These are phyloP conservation scores for Lordiphosa collinella DNA, from an alignment of 1,140 invertebrate genomes.

Conservation along the genomic window DNA sequence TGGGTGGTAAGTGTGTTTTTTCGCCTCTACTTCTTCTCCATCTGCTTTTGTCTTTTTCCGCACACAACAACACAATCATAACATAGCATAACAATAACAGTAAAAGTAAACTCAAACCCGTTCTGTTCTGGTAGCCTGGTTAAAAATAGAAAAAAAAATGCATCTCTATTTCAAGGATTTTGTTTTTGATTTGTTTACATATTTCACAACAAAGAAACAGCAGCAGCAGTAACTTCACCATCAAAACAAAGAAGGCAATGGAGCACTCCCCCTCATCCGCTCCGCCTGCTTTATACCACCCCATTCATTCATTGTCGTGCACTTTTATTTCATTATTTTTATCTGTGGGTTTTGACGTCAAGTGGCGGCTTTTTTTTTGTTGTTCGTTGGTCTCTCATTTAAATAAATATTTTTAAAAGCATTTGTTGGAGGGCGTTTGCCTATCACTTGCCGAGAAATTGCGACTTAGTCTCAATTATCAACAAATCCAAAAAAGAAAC, in stretches of 20 bases:
- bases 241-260: conserved; percentile 2
- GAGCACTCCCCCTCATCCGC: conserved; percentile 38
- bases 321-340: conserved; percentile 45
- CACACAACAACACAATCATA: too few relatives aligned
- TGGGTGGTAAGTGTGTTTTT: conserved; percentile 64
- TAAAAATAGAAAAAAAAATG: conserved; percentile 28
- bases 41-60: conserved; percentile 11
- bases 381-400: conserved; percentile 5
- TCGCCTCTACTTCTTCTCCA: conserved; percentile 23
- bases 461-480: conserved; percentile 57
- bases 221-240: not conserved
- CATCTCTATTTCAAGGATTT: conserved; percentile 64
- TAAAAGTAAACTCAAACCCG: conserved; percentile 18
- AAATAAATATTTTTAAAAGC: conserved; percentile 40
- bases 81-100: conserved; percentile 18
- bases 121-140: conserved; percentile 22
- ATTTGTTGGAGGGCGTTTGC: conserved; percentile 64
- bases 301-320: conserved; percentile 42
- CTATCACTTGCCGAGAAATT: conserved; percentile 63
- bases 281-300: too few relatives aligned
- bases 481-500: not conserved
- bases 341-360: conserved; percentile 65
- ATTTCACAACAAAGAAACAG: conserved; percentile 54
- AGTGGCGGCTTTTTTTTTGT: conserved; percentile 28
- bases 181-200: conserved; percentile 51